phyloP scores from a whole-genome alignment of 2,888 invertebrate genomes.

The Oxytorus armatus region DNA sequence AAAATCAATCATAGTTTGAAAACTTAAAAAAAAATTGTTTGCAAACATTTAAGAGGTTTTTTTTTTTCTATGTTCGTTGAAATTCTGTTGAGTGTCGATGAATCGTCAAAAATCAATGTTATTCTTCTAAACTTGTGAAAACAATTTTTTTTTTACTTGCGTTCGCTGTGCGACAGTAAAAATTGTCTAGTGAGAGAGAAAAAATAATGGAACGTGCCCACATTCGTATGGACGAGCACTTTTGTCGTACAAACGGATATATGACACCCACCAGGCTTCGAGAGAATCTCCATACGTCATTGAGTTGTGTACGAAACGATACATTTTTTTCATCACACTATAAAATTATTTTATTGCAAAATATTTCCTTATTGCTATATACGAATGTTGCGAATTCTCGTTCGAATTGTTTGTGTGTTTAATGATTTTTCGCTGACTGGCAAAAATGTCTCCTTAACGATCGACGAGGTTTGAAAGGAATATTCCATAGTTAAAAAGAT shows the following conservation, averaged over 20 bases:
- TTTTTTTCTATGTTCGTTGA: no score
- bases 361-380: no score
- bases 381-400: neutral
- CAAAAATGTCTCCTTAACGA: neutral
- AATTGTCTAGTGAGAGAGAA: slow-evolving; percentile 6
- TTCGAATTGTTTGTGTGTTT: slow-evolving; percentile 2
- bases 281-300: slow-evolving; percentile 61
- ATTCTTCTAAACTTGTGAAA: neutral
- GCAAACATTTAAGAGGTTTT: no score
- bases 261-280: slow-evolving; percentile 54
- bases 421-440: slow-evolving; percentile 28
- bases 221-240: slow-evolving; percentile 46
- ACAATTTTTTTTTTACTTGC: slow-evolving; percentile 9
- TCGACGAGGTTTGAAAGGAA: no score
- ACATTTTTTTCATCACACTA: slow-evolving; percentile 36
- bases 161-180: slow-evolving; percentile 7
- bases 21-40: no score
- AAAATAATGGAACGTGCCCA: slow-evolving; percentile 53
- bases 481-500: no score
- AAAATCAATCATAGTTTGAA: slow-evolving; percentile 68
- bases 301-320: slow-evolving; percentile 47
- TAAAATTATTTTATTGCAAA: no score
- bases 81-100: no score
- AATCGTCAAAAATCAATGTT: no score
- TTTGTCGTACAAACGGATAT: slow-evolving; percentile 41